Base-by-base conservation (phyloP, 2,113 vertebrate species). In the Chrysemys picta region DNA sequence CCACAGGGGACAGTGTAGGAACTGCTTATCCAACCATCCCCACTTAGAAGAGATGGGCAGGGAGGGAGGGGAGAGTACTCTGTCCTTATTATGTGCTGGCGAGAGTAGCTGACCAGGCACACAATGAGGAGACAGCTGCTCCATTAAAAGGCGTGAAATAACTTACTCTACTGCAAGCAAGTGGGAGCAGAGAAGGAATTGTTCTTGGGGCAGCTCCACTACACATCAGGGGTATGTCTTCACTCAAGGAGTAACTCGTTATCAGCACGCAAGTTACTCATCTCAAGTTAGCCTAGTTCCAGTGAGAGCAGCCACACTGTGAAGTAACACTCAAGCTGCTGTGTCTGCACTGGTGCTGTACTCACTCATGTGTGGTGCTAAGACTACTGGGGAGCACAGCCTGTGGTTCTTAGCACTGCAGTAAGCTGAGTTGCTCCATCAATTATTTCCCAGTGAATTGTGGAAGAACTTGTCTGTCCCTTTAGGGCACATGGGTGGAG, bases 361-460 rank as follows among this genome's bases (percentile, higher is more conserved):
- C n/a, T 38, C 35, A 24, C 69, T 72, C n/a, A 38, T 19, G 19
- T n/a, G 35, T 38, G 21, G n/a, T 72, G n/a, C n/a, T 72, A 24
- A 72, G 69, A 72, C 69, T 38, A 38, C n/a, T 19, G 21, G 69
- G 10, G 10, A n/a, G 29, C 35, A 38, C 17, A 38, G 8, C n/a
- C 19, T 38, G 29, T 31, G 12, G 62, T 65, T 65, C 62, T 65
- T 35, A 65, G 31, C 31, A 35, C 62, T 65, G 13, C 31, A 17
- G 29, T 65, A 65, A 65, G 31, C 62, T 38, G 69, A 72, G n/a
- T 24, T 87, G n/a, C 17, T 85, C 93, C 85, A 25, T 54, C 65
- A 94, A 59, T 89, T 0, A 81, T 91, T 93, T 95, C 80, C 21
- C 83, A 95, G 79, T 38, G 52, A 96, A 85, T 24, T 14, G 50